These are phyloP conservation scores for Dromas ardeola DNA, from an alignment of 2,113 vertebrate genomes.

Conservation along the genomic window DNA sequence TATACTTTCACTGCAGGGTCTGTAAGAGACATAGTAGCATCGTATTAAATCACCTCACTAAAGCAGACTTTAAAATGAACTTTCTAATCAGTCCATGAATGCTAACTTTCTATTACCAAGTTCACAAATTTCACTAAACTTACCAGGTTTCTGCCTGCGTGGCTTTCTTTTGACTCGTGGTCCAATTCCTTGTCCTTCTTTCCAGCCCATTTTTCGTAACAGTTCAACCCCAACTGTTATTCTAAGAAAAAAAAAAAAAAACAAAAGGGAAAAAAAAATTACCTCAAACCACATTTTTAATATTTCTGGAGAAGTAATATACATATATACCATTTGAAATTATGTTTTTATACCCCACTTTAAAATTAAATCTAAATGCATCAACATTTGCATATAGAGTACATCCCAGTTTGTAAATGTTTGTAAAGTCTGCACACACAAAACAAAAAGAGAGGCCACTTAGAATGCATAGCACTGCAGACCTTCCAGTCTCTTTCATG, in stretches of 20 bases:
- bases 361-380: neutral
- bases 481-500: neutral
- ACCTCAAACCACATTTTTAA: neutral
- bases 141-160: slow-evolving; percentile 79
- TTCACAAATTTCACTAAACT: neutral
- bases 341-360: neutral
- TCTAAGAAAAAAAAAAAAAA: slow-evolving; percentile 64
- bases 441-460: neutral
- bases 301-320: neutral
- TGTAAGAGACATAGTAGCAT: slow-evolving; percentile 20
- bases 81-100: neutral
- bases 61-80: neutral
- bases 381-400: neutral
- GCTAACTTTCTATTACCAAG: neutral
- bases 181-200: slow-evolving; percentile 93
- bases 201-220: slow-evolving; percentile 94
- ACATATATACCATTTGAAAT: neutral
- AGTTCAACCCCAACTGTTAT: slow-evolving; percentile 89
- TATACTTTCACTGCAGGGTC: slow-evolving; percentile 75
- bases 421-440: neutral
- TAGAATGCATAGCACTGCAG: neutral
- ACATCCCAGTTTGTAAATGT: neutral
- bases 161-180: slow-evolving; percentile 90
- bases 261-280: neutral
- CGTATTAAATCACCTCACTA: neutral